Evolutionary conservation across 2,888 invertebrate species (phyloP), one percentile per base, ranked within the genome.

Genomic region (Macrosoma leucophasiata): DNA sequence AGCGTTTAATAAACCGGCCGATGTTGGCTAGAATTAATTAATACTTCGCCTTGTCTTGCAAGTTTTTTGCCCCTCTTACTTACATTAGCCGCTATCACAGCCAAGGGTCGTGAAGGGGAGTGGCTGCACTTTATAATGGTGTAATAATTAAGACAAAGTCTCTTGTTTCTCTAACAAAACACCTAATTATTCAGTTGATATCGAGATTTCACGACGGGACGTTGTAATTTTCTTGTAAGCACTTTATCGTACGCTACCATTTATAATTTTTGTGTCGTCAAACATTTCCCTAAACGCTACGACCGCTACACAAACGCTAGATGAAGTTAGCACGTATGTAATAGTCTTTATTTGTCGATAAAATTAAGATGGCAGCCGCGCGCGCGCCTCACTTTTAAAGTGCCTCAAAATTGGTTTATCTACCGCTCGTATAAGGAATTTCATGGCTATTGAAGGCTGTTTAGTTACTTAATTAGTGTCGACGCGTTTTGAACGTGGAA

Each of bases 121-220:
- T 51, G 54, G 45, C 50, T 43, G 52, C 49, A 65, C 60, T 73
- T 71, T 70, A 68, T 76, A 79, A 82, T 75, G 79, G 73, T 63
- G 71, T 57, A 62, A 78, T 78, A 78, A 82, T 81, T 79, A 81
- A 82, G 76, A 76, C 71, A 68, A 70, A 78, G 68, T 58, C 73
- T 62, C 69, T 74, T 73, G 70, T 74, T 75, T 68, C 48, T 50
- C 42, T 58, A 66, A 68, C 69, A 73, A 71, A 61, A 59, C 55
- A 39, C 48, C 72, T 78, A 79, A 78, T 79, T 76, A 75, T 78
- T 76, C 73, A 73, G 54, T 55, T 60, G 60, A 71, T 73, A 69
- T 57, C 50, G 61, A 57, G 70, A 64, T 70, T 76, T 75, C 63
- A 71, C 72, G 62, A 75, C 66, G 70, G 61, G 70, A 68, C 67